Evolutionary conservation across 2,797 vertebrate species (phyloP), one percentile per base, ranked within the genome.

Genomic region (Meriones psammophilus): DNA sequence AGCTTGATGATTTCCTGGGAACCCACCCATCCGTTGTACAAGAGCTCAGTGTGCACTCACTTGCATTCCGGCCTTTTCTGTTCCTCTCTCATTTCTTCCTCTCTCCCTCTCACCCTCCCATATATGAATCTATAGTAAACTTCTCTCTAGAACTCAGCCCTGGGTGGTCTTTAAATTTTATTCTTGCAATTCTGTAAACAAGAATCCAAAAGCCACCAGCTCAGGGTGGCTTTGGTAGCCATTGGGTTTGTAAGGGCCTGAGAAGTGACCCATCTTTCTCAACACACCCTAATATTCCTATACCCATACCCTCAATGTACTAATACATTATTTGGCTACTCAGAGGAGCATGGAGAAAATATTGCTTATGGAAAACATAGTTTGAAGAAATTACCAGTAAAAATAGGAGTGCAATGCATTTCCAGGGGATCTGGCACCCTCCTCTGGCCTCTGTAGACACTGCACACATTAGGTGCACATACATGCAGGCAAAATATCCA

Each of bases 251-350:
- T 73, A n/a, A 88, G 26, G 54, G 60, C 54, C 54, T 18, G 26
- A 58, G 36, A 39, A 73, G 13, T 28, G 0, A 28, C n/a, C n/a
- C 26, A 20, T 73, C n/a, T 7, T 36, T 56, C 84, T 28, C 85
- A 88, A 54, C 66, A 36, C 22, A 86, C 6, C 22, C n/a, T 71
- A 87, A 39, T 36, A 58, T 17, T 28, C 68, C 50, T 58, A 13
- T 58, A 30, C 42, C 54, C n/a, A 39, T 58, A 73, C 26, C 5
- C 8, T 30, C 30, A 71, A 95, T 36, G 2, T 62, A 30, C 33
- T 76, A 93, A 86, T 50, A 88, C 15, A 2, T 39, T 42, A 88
- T 87, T 50, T 89, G 73, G 81, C 62, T 71, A 24, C n/a, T 85
- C 64, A 79, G 58, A 91, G 83, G 77, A 87, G 50, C 46, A 50